These are phyloP conservation scores for Platycercus adscitus DNA, from an alignment of 2,113 vertebrate species.

Conservation along the genomic window DNA sequence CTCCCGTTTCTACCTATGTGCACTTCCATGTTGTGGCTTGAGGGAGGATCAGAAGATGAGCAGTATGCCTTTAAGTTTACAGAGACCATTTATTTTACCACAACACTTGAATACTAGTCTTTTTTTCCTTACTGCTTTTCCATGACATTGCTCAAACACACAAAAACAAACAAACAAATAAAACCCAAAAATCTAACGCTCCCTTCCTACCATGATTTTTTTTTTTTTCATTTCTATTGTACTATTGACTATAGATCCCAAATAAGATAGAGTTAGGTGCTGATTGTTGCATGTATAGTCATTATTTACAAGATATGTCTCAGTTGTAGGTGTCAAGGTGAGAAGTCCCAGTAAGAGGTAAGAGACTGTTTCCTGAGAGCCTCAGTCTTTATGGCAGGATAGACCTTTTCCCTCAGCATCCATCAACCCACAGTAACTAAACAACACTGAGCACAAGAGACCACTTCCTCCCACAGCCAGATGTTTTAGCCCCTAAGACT, in stretches of 20 bases:
- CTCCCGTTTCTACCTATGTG: background rate
- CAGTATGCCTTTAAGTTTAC: background rate
- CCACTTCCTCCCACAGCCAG: background rate
- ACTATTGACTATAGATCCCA: background rate
- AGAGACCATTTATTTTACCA: background rate
- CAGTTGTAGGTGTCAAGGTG: background rate
- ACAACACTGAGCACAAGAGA: background rate
- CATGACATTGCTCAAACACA: background rate
- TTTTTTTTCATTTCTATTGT: background rate
- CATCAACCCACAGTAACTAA: background rate
- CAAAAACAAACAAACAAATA: background rate
- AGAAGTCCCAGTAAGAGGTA: background rate
- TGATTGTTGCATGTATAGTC: rapidly evolving
- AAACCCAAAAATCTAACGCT: background rate
- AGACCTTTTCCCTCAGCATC: background rate
- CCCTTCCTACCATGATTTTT: background rate
- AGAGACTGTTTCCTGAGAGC: background rate
- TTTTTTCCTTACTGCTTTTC: background rate
- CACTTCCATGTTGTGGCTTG: background rate
- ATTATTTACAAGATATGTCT: background rate
- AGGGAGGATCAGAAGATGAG: background rate
- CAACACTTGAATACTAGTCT: background rate
- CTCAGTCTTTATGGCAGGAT: background rate
- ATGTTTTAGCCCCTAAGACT: background rate
- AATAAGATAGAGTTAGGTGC: background rate